Evolutionary conservation across 35 echinoderm and acorn worm species (phyloP).

Genomic region (Apostichopus californicus): DNA sequence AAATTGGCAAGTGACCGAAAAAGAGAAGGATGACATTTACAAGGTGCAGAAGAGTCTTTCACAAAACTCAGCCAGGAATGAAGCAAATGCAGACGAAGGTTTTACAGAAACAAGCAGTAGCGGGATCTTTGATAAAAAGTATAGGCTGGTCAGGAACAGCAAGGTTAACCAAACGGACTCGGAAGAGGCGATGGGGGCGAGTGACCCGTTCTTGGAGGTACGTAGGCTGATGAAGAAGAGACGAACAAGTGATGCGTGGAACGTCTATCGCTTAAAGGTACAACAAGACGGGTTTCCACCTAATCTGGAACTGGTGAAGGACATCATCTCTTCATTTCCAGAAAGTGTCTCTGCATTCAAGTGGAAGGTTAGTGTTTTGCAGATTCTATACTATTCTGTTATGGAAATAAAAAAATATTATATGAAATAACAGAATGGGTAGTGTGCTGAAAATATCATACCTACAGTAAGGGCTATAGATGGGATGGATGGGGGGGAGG

Average conservation of each 20-base stretch:
- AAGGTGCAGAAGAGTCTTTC: too few relatives aligned
- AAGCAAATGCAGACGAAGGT: too few relatives aligned
- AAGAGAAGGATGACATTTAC: too few relatives aligned
- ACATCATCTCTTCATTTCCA: constrained; percentile 6
- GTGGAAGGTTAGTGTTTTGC: constrained; percentile 22
- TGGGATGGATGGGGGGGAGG: too few relatives aligned
- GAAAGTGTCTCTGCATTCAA: not conserved
- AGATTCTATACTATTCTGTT: too few relatives aligned
- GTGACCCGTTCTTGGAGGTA: not conserved
- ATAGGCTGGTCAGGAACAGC: not conserved
- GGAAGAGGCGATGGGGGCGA: not conserved
- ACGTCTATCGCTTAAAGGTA: constrained; percentile 12
- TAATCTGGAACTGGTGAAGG: not conserved
- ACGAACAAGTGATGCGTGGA: constrained; percentile 23
- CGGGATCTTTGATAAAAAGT: constrained; percentile 3
- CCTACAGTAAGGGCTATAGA: too few relatives aligned
- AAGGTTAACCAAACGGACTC: not conserved
- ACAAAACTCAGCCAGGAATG: too few relatives aligned
- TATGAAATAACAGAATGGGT: too few relatives aligned
- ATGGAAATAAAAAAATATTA: too few relatives aligned
- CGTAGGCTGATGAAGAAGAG: not conserved
- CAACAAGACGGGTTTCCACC: not conserved
- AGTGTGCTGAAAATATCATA: too few relatives aligned
- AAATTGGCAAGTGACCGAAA: too few relatives aligned
- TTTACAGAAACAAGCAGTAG: not conserved